These are phyloP conservation scores for Chascanopsetta lugubris DNA, from an alignment of 2,113 vertebrate genomes.

Conservation along the genomic window DNA sequence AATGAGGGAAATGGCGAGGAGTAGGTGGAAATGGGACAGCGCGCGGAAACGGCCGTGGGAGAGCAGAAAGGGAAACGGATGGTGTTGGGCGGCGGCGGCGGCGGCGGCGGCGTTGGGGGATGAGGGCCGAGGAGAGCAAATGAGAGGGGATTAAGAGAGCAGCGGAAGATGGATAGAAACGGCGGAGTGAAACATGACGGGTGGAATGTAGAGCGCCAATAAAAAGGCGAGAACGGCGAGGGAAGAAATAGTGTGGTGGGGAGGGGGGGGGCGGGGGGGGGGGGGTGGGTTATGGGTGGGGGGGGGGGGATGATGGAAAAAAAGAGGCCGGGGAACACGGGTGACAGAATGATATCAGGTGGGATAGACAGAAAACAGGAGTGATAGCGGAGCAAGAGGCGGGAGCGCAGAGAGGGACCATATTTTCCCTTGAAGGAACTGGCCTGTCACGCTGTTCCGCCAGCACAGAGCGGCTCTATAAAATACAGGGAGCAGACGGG, in stretches of 20 bases:
- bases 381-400: conserved; percentile 69
- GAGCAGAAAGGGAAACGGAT: conserved; percentile 55
- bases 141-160: conserved; percentile 80
- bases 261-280: conserved; percentile 64
- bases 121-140: conserved; percentile 69
- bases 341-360: conserved; percentile 85
- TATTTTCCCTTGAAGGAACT: conserved; percentile 87
- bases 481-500: conserved; percentile 78
- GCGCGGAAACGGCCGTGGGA: conserved; percentile 48
- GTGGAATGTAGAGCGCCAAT: conserved; percentile 74
- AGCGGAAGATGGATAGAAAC: conserved; percentile 80
- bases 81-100: neutral
- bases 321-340: conserved; percentile 60
- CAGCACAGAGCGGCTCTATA: conserved; percentile 82
- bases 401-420: conserved; percentile 74
- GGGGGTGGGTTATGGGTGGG: no score
- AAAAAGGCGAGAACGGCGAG: conserved; percentile 60
- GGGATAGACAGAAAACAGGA: conserved; percentile 78
- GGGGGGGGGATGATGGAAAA: conserved; percentile 60
- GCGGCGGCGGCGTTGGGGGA: no score
- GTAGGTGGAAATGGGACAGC: conserved; percentile 73
- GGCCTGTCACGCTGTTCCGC: conserved; percentile 85
- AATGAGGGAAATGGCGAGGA: conserved; percentile 61
- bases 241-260: conserved; percentile 60
- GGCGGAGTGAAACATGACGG: conserved; percentile 75